A percentile compares a stretch with the other conserved stretches of the same genome.
Conservation (phyloP, 2,113 vertebrate species). For the Epinephelus lanceolatus region DNA sequence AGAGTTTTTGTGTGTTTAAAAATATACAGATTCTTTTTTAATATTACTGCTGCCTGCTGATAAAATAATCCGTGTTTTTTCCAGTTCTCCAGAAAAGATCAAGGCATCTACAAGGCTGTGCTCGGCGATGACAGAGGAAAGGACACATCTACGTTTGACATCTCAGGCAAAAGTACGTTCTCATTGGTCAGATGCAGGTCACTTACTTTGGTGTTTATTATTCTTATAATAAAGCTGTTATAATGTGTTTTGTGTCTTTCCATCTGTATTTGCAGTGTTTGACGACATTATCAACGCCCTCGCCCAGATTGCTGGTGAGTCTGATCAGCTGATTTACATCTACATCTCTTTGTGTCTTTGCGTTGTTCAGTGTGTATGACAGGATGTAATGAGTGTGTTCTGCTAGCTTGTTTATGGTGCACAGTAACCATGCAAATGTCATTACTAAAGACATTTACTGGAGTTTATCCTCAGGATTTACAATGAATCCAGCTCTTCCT, state of each 20-base stretch:
- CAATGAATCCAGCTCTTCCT: neutral
- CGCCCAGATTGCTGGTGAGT: slow-evolving; percentile 91
- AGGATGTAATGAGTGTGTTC: neutral
- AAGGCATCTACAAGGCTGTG: slow-evolving; percentile 92
- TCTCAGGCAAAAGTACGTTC: slow-evolving; percentile 90
- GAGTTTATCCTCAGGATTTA: neutral
- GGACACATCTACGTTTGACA: slow-evolving; percentile 89
- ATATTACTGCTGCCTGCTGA: neutral
- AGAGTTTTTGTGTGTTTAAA: neutral
- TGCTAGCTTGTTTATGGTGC: no score
- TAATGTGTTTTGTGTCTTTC: neutral
- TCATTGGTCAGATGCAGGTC: neutral
- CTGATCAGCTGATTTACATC: neutral
- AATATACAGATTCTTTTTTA: neutral
- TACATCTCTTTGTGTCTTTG: no score
- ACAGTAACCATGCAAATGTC: neutral
- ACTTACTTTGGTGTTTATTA: neutral
- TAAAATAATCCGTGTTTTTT: neutral
- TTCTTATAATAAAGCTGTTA: neutral
- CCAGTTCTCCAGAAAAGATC: slow-evolving; percentile 94
- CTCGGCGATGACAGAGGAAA: slow-evolving; percentile 94
- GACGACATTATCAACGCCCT: slow-evolving; percentile 93
- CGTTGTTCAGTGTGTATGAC: no score
- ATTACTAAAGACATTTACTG: neutral
- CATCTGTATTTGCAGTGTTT: slow-evolving; percentile 86